A percentile compares a stretch with the other conserved stretches of the same genome.
Conservation (phyloP, 2,797 vertebrate species). For the Chrosomus eos region DNA sequence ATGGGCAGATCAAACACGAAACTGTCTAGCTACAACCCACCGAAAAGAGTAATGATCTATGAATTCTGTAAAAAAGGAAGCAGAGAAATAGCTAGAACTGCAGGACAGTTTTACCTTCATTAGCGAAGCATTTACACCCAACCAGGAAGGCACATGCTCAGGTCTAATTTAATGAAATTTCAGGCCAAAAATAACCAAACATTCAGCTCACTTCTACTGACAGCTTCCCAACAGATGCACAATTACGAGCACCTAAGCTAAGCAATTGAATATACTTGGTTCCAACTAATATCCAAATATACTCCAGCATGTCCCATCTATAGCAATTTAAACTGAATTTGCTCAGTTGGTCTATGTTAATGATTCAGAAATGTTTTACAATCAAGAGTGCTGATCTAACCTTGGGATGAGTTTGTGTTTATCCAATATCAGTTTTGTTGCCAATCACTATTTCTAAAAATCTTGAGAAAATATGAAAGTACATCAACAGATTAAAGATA, state of each 20-base stretch:
- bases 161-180: conserved; percentile 30
- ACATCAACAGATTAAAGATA: background rate
- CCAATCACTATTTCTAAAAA: background rate
- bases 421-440: background rate
- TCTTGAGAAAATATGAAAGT: background rate
- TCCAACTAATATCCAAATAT: background rate
- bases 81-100: background rate
- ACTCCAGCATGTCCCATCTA: background rate
- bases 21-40: background rate
- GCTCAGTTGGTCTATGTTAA: background rate
- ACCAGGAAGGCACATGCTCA: conserved; percentile 28
- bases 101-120: conserved; percentile 20
- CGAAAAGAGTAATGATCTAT: conserved; percentile 5
- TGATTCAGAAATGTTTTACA: background rate
- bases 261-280: conserved; percentile 6
- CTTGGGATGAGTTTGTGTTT: background rate
- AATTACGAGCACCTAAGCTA: conserved; percentile 7
- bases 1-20: background rate
- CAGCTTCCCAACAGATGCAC: conserved; percentile 6
- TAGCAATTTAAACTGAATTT: background rate
- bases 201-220: background rate
- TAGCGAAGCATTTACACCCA: conserved; percentile 31
- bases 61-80: conserved; percentile 17
- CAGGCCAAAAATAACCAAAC: conserved; percentile 27
- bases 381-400: background rate